A percentile compares a stretch with the other conserved stretches of the same genome.
Conservation (phyloP, 1,140 invertebrate genomes). For the Eciton burchellii region DNA sequence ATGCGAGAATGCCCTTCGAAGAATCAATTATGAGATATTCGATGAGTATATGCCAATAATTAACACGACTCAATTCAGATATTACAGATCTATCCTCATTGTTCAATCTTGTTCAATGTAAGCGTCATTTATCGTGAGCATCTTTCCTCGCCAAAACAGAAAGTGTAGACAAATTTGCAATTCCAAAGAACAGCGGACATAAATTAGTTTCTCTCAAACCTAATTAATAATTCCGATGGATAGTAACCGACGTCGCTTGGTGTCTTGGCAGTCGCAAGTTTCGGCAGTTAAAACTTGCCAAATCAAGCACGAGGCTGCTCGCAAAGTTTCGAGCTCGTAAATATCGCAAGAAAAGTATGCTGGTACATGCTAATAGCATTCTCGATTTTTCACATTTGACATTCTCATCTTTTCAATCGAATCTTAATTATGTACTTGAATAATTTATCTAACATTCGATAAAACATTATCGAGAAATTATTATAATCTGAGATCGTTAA, state of each 20-base stretch:
- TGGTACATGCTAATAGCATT: not conserved
- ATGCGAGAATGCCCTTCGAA: too few species aligned
- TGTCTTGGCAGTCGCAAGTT: constrained; percentile 5
- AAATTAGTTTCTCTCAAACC: constrained; percentile 57
- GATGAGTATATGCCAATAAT: too few species aligned
- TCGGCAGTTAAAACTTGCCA: constrained; percentile 44
- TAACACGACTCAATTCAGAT: too few species aligned
- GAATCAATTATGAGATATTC: too few species aligned
- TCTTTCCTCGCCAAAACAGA: not conserved
- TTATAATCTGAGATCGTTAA: too few species aligned
- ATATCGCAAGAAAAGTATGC: not conserved
- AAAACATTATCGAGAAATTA: not conserved
- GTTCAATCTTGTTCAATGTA: not conserved
- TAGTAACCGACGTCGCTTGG: constrained; percentile 26
- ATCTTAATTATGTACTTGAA: constrained; percentile 4
- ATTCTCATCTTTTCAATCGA: not conserved
- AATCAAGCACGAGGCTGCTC: constrained; percentile 25
- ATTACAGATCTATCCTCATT: too few species aligned
- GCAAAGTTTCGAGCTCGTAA: not conserved
- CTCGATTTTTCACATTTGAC: not conserved
- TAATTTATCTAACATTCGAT: not conserved
- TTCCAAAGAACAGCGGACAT: not conserved
- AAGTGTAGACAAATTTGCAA: not conserved
- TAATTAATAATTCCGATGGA: constrained; percentile 50
- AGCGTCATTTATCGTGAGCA: not conserved